phyloP scores from a whole-genome alignment of 2,888 invertebrate genomes.

The Lamproptera curius region DNA sequence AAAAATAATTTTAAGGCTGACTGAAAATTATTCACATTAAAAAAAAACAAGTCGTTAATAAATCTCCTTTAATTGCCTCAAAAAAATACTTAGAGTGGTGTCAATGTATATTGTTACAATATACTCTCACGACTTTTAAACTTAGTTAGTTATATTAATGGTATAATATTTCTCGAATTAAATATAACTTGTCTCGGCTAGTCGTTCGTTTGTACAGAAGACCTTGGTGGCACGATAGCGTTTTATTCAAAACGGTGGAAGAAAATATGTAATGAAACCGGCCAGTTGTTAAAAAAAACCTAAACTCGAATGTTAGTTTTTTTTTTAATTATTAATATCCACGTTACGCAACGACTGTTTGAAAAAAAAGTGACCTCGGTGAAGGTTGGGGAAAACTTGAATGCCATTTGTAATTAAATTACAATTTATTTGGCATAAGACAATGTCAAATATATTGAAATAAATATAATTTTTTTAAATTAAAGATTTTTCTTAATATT shows the following conservation, averaged over 20 bases:
- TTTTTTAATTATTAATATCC: slow-evolving; percentile 2
- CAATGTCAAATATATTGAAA: neutral
- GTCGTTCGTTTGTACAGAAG: slow-evolving; percentile 16
- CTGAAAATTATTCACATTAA: neutral
- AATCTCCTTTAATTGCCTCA: too few species aligned
- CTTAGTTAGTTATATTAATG: slow-evolving; percentile 5
- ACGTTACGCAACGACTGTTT: slow-evolving; percentile 1
- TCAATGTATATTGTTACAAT: slow-evolving; percentile 1
- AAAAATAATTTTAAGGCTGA: neutral
- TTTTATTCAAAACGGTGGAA: slow-evolving; percentile 17
- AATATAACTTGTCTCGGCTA: slow-evolving; percentile 14
- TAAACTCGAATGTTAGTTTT: neutral
- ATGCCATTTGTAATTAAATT: neutral
- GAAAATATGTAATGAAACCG: slow-evolving; percentile 12
- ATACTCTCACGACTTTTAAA: neutral
- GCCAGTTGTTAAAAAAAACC: slow-evolving; percentile 9
- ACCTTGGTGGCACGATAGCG: slow-evolving; percentile 20
- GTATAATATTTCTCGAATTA: slow-evolving; percentile 12
- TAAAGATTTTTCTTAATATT: too few species aligned
- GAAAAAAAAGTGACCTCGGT: slow-evolving; percentile 15
- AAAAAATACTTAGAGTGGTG: too few species aligned
- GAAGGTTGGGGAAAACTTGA: slow-evolving; percentile 8
- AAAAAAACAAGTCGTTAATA: neutral
- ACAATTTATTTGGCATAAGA: slow-evolving; percentile 1
- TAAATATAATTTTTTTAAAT: slow-evolving; percentile 1